Evolutionary conservation across 2,888 invertebrate genomes (phyloP), one percentile per base, ranked within the genome.

Genomic region (Hydraecia micacea): DNA sequence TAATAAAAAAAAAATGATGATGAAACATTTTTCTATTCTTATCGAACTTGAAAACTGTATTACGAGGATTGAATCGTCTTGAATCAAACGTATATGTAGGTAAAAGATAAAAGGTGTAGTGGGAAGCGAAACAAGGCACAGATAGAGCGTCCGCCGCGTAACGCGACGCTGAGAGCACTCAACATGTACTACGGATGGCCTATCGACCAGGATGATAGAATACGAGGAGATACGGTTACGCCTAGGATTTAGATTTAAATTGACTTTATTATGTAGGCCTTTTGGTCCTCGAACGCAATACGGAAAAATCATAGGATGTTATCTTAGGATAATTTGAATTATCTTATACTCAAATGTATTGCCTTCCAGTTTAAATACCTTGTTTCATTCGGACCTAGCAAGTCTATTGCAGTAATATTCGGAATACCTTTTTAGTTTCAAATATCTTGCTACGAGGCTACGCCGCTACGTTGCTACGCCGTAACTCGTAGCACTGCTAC

Each of bases 401-500:
- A n/a, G n/a, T 68, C 69, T 25, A 32, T 42, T 32, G 9, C 28
- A 8, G 8, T 73, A 72, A 21, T 39, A 28, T 39, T 15, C n/a
- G 18, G 21, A 49, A 36, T 49, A 49, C 21, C n/a, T 69, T n/a
- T 18, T 42, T 25, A 42, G 66, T 67, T 83, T 78, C 74, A 75
- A 46, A 74, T 67, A 63, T 70, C 32, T 55, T 39, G 46, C 78
- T 69, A 70, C 69, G 60, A 9, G 0, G 28, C 80, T 68, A 75
- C 76, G 67, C 21, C 28, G 21, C 86, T 83, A 75, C 80, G 77
- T 6, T 42, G 77, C 86, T 87, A 86, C 86, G 76, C 49, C 83
- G 86, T 87, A 87, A 65, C 74, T 85, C 79, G 79, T 80, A 88
- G 88, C 69, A 69, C 73, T 18, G 79, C 86, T 86, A 86, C 86